Conservation (phyloP, 1,140 invertebrate genomes). For the Scylla paramamosain region DNA sequence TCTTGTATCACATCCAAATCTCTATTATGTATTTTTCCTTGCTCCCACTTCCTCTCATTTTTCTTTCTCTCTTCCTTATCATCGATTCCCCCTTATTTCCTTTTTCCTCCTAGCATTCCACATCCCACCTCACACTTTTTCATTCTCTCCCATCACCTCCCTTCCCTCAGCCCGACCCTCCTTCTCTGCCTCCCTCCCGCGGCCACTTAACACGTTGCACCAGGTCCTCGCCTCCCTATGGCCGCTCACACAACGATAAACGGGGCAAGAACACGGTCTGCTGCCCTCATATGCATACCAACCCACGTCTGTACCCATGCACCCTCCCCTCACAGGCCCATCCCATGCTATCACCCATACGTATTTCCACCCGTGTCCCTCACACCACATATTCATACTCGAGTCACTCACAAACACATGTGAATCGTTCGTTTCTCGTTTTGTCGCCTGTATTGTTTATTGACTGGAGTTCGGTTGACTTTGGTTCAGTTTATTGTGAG, state of each 20-base stretch:
- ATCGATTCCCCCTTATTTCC: neutral
- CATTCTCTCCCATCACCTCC: neutral
- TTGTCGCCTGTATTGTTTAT: no score
- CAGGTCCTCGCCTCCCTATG: neutral
- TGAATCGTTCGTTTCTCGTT: no score
- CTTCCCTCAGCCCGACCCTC: neutral
- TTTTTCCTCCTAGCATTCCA: neutral
- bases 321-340: neutral
- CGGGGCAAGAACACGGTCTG: neutral
- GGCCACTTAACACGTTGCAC: neutral
- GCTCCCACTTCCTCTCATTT: neutral
- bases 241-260: conserved; percentile 50
- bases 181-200: neutral
- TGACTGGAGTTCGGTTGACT: no score
- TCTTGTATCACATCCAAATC: neutral
- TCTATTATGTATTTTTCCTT: neutral
- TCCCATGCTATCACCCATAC: neutral
- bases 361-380: neutral
- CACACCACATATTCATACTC: neutral
- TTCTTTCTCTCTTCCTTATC: neutral
- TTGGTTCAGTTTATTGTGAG: no score
- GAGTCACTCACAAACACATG: no score
- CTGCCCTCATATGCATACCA: conserved; percentile 46
- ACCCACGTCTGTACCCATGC: neutral
- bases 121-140: neutral